phyloP scores from a whole-genome alignment of 2,888 invertebrate species.

The Agonopterix heracliana region DNA sequence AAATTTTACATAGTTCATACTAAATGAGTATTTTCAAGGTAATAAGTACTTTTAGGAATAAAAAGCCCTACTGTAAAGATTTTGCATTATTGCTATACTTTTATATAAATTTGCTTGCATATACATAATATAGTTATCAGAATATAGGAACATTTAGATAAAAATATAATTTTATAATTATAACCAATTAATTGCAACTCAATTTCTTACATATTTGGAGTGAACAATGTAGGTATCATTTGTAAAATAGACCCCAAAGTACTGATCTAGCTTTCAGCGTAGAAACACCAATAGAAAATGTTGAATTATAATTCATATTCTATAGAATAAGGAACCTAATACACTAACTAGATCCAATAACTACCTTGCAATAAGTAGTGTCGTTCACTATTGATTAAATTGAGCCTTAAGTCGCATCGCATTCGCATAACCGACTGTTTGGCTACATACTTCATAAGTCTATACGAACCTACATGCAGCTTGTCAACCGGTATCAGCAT shows the following conservation, averaged over 20 bases:
- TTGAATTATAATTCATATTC: not conserved
- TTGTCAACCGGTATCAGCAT: slow-evolving; percentile 61
- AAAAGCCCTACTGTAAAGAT: no score
- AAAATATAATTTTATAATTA: no score
- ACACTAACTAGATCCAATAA: slow-evolving; percentile 7
- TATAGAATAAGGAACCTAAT: slow-evolving; percentile 8
- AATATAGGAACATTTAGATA: no score
- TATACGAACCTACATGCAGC: slow-evolving; percentile 45
- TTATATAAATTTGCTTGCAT: no score
- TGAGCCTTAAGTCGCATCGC: not conserved
- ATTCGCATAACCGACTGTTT: slow-evolving; percentile 9
- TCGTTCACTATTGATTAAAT: slow-evolving; percentile 13
- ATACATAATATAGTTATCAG: no score
- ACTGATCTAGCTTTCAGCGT: slow-evolving; percentile 12
- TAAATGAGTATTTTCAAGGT: not conserved
- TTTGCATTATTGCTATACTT: no score
- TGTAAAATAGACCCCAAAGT: slow-evolving; percentile 12
- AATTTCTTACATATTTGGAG: no score
- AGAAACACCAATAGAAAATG: slow-evolving; percentile 13
- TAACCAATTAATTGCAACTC: no score
- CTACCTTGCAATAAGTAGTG: not conserved
- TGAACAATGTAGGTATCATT: slow-evolving; percentile 4
- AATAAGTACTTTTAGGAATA: not conserved
- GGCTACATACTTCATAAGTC: slow-evolving; percentile 18
- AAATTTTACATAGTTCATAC: not conserved